These are phyloP conservation scores for Drosophila nannoptera DNA, from an alignment of 1,140 invertebrate genomes.

Conservation along the genomic window DNA sequence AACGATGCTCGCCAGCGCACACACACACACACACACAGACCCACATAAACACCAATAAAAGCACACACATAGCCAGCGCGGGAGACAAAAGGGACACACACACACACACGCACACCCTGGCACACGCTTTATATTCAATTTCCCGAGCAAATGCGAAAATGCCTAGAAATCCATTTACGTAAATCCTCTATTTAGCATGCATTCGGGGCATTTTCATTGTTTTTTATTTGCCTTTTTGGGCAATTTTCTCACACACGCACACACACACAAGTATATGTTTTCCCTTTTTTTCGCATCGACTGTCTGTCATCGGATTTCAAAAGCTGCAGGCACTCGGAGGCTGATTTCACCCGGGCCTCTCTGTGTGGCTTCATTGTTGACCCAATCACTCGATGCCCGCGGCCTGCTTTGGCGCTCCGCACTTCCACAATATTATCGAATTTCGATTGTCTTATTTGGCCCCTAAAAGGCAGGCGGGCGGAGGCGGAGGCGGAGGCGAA, in stretches of 20 bases:
- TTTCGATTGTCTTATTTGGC: slow-evolving; percentile 68
- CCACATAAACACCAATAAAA: slow-evolving; percentile 41
- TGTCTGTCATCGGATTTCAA: slow-evolving; percentile 69
- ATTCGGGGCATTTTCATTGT: slow-evolving; percentile 76
- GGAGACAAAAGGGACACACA: slow-evolving; percentile 25
- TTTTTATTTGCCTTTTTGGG: slow-evolving; percentile 57
- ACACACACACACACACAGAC: slow-evolving; percentile 15
- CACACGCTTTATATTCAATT: slow-evolving; percentile 68
- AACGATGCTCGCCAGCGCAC: slow-evolving; percentile 52
- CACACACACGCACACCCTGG: slow-evolving; percentile 13
- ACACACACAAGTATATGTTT: neutral
- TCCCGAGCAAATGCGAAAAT: slow-evolving; percentile 73
- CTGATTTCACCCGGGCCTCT: slow-evolving; percentile 57
- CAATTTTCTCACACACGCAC: slow-evolving; percentile 24
- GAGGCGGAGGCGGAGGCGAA: neutral
- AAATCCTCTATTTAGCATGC: slow-evolving; percentile 77
- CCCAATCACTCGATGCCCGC: slow-evolving; percentile 57
- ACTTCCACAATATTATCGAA: slow-evolving; percentile 64
- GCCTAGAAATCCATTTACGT: slow-evolving; percentile 77
- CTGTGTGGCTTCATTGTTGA: slow-evolving; percentile 49
- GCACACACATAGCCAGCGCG: slow-evolving; percentile 32
- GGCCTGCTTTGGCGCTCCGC: slow-evolving; percentile 51
- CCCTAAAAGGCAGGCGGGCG: slow-evolving; percentile 20
- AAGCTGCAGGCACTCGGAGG: slow-evolving; percentile 45
- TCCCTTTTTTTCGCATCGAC: slow-evolving; percentile 14